Evolutionary conservation across 2,797 vertebrate species (phyloP).

Genomic region (Hyperoplus immaculatus): DNA sequence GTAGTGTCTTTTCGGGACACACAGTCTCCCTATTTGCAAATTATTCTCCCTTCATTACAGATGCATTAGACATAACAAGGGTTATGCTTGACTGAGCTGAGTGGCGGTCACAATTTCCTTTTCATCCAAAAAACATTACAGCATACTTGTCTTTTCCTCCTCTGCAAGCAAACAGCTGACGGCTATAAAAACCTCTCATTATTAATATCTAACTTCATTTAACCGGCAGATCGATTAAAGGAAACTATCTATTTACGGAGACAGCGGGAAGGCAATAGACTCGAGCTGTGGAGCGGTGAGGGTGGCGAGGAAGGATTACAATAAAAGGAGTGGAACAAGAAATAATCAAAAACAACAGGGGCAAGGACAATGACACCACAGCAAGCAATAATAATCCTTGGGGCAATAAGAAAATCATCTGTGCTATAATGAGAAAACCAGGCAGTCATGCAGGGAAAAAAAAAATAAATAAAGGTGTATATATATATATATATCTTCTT

Average conservation of each 20-base stretch:
- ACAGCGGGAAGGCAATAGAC: background rate
- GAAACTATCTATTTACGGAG: conserved; percentile 9
- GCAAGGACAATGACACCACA: conserved; percentile 36
- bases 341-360: conserved; percentile 41
- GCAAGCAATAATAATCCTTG: conserved; percentile 16
- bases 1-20: background rate
- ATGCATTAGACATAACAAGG: conserved; percentile 27
- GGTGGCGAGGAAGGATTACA: background rate
- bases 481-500: conserved; percentile 11
- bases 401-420: conserved; percentile 42
- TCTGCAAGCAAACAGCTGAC: conserved; percentile 18
- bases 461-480: conserved; percentile 58
- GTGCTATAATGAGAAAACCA: conserved; percentile 51
- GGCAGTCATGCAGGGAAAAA: conserved; percentile 35
- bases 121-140: conserved; percentile 34
- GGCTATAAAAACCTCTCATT: conserved; percentile 20
- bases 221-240: conserved; percentile 24
- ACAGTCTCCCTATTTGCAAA: conserved; percentile 14
- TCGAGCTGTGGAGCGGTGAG: conserved; percentile 6
- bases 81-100: conserved; percentile 29
- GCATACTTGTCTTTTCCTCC: conserved; percentile 6
- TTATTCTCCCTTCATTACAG: conserved; percentile 45
- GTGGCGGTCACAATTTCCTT: conserved; percentile 45
- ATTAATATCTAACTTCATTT: conserved; percentile 33
- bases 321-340: conserved; percentile 22